phyloP scores from a whole-genome alignment of 2,888 invertebrate genomes.

The Apotomis turbidana region DNA sequence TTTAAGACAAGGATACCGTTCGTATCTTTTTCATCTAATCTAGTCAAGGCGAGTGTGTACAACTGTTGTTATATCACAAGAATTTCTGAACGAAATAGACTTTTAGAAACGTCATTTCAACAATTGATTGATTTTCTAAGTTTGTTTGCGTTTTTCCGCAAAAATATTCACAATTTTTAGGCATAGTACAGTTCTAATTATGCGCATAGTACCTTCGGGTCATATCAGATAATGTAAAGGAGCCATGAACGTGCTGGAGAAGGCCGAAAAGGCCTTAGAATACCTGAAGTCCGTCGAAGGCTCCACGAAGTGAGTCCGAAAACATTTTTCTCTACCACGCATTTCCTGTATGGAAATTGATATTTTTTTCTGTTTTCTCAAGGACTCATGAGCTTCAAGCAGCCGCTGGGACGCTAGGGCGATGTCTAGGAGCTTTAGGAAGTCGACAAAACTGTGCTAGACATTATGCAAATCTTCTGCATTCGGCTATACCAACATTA shows the following conservation, averaged over 20 bases:
- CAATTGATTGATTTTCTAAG: conserved; percentile 61
- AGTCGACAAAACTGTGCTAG: conserved; percentile 71
- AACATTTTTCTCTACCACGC: conserved; percentile 42
- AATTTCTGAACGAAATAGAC: conserved; percentile 30
- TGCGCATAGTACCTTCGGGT: conserved; percentile 46
- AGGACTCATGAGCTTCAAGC: conserved; percentile 77
- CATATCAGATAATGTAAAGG: conserved; percentile 50
- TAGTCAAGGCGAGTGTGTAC: no score
- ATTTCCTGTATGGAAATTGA: conserved; percentile 36
- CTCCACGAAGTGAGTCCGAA: conserved; percentile 66
- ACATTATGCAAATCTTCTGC: conserved; percentile 74
- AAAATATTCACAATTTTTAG: conserved; percentile 51
- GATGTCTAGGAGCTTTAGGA: conserved; percentile 75
- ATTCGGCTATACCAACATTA: conserved; percentile 71
- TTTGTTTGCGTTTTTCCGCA: conserved; percentile 61
- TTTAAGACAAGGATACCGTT: no score
- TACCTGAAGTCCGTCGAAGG: conserved; percentile 72
- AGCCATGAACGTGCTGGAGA: conserved; percentile 78
- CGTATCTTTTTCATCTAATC: no score
- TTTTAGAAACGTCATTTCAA: conserved; percentile 37
- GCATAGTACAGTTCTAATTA: conserved; percentile 48
- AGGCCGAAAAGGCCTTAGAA: conserved; percentile 79
- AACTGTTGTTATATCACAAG: neutral
- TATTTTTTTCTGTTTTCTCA: conserved; percentile 33
- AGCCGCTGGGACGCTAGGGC: conserved; percentile 74